Evolutionary conservation across 2,797 vertebrate genomes (phyloP).

Genomic region (Acanthornis magna): DNA sequence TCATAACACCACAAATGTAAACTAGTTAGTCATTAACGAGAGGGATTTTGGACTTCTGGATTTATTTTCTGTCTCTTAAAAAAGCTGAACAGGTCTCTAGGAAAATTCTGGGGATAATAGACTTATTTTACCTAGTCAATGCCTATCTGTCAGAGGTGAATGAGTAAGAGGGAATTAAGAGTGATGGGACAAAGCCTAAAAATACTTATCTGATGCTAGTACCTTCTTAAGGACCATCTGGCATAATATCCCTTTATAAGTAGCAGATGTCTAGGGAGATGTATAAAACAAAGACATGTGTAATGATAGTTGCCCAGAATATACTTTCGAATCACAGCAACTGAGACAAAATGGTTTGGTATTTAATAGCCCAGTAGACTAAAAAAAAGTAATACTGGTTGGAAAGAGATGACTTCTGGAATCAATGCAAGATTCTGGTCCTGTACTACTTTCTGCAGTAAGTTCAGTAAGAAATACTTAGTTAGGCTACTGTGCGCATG

Average conservation of each 20-base stretch:
- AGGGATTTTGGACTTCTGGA: neutral
- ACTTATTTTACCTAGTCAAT: neutral
- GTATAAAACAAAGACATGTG: neutral
- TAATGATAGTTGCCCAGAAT: neutral
- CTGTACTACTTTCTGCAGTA: neutral
- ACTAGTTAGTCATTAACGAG: neutral
- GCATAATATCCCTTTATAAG: neutral
- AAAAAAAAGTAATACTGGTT: neutral
- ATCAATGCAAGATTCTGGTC: neutral
- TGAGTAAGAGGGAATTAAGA: neutral
- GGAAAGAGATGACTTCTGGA: neutral
- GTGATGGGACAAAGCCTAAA: neutral
- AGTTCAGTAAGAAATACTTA: neutral
- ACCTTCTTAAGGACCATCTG: neutral
- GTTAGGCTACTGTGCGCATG: neutral
- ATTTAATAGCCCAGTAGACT: neutral
- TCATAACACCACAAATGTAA: neutral
- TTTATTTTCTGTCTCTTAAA: neutral
- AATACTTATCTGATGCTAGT: neutral
- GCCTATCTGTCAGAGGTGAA: neutral
- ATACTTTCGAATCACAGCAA: neutral
- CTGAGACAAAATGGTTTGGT: neutral
- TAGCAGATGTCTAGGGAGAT: neutral
- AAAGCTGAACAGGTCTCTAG: neutral
- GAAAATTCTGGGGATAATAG: neutral